Evolutionary conservation across 92 coral and sea anemone species (phyloP).

Genomic region (Palythoa grandis): DNA sequence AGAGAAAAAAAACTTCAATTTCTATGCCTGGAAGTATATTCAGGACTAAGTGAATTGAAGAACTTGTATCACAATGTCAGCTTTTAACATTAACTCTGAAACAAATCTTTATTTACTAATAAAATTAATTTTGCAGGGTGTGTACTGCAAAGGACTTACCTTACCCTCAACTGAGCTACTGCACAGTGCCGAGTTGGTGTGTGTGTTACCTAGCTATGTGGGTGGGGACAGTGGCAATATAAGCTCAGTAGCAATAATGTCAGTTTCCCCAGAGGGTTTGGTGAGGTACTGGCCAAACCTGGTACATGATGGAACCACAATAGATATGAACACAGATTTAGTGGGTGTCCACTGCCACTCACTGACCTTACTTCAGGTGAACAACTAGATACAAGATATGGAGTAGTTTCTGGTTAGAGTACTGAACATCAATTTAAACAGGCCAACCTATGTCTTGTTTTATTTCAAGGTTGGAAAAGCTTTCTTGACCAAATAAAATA

Average conservation of each 20-base stretch:
- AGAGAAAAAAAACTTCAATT: no score
- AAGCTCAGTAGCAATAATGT: slow-evolving; percentile 79
- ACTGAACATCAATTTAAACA: no score
- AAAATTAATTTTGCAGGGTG: slow-evolving; percentile 55
- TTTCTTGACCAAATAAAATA: no score
- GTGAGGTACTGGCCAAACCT: slow-evolving; percentile 98
- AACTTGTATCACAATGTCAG: no score
- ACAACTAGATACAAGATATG: not conserved
- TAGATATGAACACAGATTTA: slow-evolving; percentile 88
- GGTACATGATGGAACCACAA: slow-evolving; percentile 73
- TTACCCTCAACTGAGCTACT: slow-evolving; percentile 92
- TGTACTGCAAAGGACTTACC: slow-evolving; percentile 80
- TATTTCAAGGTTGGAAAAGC: no score
- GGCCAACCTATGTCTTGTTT: no score
- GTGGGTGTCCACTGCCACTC: slow-evolving; percentile 92
- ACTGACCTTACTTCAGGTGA: slow-evolving; percentile 84
- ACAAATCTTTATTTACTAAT: not conserved
- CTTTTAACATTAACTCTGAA: not conserved
- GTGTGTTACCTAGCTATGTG: slow-evolving; percentile 66
- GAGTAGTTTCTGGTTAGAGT: not conserved
- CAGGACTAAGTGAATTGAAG: no score
- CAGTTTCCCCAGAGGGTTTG: slow-evolving; percentile 92
- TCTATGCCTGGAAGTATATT: no score
- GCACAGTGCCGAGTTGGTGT: slow-evolving; percentile 84
- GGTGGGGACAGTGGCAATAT: slow-evolving; percentile 62